phyloP scores from a whole-genome alignment of 2,113 vertebrate species.

The Xiphophorus hellerii region DNA sequence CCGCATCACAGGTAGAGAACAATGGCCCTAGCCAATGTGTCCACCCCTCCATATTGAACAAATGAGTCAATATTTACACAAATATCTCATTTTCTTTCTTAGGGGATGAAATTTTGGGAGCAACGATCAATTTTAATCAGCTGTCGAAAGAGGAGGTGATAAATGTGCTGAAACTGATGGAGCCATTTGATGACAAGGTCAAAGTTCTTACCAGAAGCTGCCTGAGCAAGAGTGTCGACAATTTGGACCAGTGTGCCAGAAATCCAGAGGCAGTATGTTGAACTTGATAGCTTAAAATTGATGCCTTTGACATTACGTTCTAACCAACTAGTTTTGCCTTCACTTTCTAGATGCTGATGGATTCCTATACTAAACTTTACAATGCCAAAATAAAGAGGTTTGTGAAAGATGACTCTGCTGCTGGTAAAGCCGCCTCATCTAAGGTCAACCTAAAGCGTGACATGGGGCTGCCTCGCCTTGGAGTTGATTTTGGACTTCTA shows the following conservation, averaged over 20 bases:
- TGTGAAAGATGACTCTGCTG: constrained; percentile 50
- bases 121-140: constrained; percentile 71
- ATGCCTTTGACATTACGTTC: background rate
- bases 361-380: constrained; percentile 80
- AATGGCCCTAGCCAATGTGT: too few relatives aligned
- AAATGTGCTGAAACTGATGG: constrained; percentile 70
- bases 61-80: too few relatives aligned
- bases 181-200: constrained; percentile 70
- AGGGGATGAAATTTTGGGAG: constrained; percentile 77
- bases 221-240: constrained; percentile 67
- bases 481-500: constrained; percentile 71
- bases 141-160: constrained; percentile 74
- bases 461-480: constrained; percentile 54
- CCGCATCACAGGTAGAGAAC: too few relatives aligned
- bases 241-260: constrained; percentile 55
- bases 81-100: constrained; percentile 14
- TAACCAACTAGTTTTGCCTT: constrained; percentile 27
- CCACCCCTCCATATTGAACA: too few relatives aligned
- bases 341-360: constrained; percentile 70
- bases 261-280: constrained; percentile 66
- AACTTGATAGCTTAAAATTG: background rate
- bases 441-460: constrained; percentile 36
- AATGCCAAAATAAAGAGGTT: constrained; percentile 78
- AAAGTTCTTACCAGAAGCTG: constrained; percentile 58
- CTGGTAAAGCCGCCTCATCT: constrained; percentile 19